phyloP scores from a whole-genome alignment of 2,113 vertebrate genomes.

The Emydocephalus ijimae region DNA sequence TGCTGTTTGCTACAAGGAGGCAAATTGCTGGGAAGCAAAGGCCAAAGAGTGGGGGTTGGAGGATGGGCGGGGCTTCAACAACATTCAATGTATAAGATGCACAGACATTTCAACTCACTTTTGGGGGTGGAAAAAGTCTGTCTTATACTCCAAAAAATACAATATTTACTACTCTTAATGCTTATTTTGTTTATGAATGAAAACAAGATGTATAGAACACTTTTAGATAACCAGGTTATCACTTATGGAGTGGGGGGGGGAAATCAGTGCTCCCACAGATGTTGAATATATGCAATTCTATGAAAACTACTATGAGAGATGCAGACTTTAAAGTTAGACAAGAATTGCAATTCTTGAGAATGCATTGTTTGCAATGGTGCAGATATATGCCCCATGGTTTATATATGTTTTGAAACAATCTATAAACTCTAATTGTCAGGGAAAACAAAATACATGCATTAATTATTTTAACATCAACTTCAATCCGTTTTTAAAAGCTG shows the following conservation, averaged over 20 bases:
- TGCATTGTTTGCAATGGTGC: background rate
- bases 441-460: background rate
- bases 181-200: background rate
- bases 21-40: too few species aligned
- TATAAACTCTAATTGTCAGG: background rate
- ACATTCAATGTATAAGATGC: too few species aligned
- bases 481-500: background rate
- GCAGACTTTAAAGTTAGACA: background rate
- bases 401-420: background rate
- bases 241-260: background rate
- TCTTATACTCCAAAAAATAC: too few species aligned
- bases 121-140: too few species aligned
- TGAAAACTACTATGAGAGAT: background rate
- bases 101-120: too few species aligned
- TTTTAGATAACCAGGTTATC: background rate
- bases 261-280: background rate
- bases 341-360: background rate
- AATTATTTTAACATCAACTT: background rate
- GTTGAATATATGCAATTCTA: background rate
- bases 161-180: background rate
- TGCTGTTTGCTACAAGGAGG: too few species aligned
- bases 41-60: too few species aligned
- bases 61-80: too few species aligned
- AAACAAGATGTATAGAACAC: background rate
- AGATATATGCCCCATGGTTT: background rate